These are phyloP conservation scores for Cossypha heuglini DNA, from an alignment of 2,797 vertebrate species.

Conservation along the genomic window DNA sequence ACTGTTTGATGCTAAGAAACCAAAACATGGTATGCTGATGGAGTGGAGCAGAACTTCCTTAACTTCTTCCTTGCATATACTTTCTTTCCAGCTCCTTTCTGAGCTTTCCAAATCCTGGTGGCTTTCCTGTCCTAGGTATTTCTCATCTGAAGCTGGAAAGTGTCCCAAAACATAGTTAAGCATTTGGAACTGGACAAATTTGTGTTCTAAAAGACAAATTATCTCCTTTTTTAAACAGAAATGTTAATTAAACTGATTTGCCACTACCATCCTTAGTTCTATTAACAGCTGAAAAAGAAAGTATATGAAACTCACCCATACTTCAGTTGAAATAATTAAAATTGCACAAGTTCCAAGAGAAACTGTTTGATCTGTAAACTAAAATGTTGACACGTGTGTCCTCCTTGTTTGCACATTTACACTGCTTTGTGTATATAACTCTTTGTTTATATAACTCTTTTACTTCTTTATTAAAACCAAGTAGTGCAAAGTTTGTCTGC, in stretches of 20 bases:
- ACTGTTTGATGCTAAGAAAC: not conserved
- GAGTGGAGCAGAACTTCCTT: not conserved
- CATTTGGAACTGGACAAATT: not conserved
- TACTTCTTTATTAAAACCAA: not conserved
- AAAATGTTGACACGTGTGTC: not conserved
- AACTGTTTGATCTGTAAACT: not conserved
- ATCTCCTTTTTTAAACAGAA: not conserved
- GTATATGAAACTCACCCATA: not conserved
- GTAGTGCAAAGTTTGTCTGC: not conserved
- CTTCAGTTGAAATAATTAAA: not conserved
- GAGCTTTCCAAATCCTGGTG: not conserved
- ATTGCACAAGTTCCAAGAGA: not conserved
- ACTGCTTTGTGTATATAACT: not conserved
- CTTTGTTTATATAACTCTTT: not conserved
- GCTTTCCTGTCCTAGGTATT: not conserved
- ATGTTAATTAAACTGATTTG: not conserved
- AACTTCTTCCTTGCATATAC: not conserved
- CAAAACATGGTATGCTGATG: not conserved
- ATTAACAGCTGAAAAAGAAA: not conserved
- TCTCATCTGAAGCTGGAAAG: not conserved
- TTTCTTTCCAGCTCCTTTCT: not conserved
- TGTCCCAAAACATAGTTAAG: not conserved
- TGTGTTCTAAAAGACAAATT: not conserved
- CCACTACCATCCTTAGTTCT: not conserved
- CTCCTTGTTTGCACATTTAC: not conserved